phyloP scores from a whole-genome alignment of 2,888 invertebrate species.

The Sturmia bella region DNA sequence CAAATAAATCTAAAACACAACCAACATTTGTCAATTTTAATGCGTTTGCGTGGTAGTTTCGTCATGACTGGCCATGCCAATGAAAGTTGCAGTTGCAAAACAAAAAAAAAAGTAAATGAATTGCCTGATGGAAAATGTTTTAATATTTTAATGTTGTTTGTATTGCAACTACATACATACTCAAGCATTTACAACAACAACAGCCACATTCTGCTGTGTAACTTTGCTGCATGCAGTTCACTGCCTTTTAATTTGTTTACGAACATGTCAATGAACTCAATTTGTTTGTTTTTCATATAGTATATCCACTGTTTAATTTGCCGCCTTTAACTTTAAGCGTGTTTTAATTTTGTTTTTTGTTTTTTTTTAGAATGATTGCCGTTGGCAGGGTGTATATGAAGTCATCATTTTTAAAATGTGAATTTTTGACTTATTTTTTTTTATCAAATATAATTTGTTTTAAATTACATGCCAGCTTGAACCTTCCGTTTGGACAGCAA shows the following conservation, averaged over 20 bases:
- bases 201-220: background rate
- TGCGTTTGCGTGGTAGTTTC: constrained; percentile 57
- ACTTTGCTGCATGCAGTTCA: constrained; percentile 60
- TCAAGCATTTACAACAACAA: background rate
- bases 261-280: constrained; percentile 64
- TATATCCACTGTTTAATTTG: constrained; percentile 2
- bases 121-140: constrained; percentile 3
- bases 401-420: too few relatives aligned
- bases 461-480: too few relatives aligned
- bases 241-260: constrained; percentile 67
- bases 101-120: constrained; percentile 26
- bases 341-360: constrained; percentile 6
- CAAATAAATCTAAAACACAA: constrained; percentile 21
- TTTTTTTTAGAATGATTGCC: constrained; percentile 27
- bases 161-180: constrained; percentile 10
- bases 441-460: background rate
- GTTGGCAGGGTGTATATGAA: constrained; percentile 29
- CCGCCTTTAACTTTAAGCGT: constrained; percentile 6
- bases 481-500: too few relatives aligned
- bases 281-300: constrained; percentile 18
- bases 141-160: background rate
- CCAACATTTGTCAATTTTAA: constrained; percentile 61
- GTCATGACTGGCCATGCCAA: constrained; percentile 62
- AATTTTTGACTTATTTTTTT: too few relatives aligned
- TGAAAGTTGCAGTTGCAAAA: background rate